Conservation (phyloP, 2,888 invertebrate genomes). For the Dorcus hopei region DNA sequence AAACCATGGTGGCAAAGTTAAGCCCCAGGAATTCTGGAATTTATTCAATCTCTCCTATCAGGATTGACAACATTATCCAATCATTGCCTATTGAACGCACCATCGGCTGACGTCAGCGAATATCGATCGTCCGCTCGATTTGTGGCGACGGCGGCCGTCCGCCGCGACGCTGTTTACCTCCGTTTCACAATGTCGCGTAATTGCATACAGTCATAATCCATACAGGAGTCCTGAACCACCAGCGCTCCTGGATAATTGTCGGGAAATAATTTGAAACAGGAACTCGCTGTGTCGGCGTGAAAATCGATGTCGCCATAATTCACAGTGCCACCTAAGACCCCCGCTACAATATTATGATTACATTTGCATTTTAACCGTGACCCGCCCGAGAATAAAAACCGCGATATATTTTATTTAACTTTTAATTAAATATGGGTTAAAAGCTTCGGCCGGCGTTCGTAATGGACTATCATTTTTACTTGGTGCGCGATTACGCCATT, state of each 20-base stretch:
- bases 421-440: conserved; percentile 36
- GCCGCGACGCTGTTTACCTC: conserved; percentile 3
- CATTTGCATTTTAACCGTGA: conserved; percentile 39
- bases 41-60: conserved; percentile 33
- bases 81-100: conserved; percentile 33
- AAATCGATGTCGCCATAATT: conserved; percentile 34
- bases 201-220: conserved; percentile 8
- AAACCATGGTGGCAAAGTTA: conserved; percentile 11
- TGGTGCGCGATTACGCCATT: conserved; percentile 16
- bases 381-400: conserved; percentile 30
- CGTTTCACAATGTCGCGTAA: neutral
- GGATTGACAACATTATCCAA: conserved; percentile 33
- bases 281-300: conserved; percentile 25
- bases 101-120: conserved; percentile 11
- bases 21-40: conserved; percentile 23
- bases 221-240: neutral
- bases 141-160: neutral
- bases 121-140: neutral
- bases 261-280: conserved; percentile 32
- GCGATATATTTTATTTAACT: conserved; percentile 36
- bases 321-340: conserved; percentile 29
- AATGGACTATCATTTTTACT: conserved; percentile 22
- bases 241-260: conserved; percentile 28
- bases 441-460: conserved; percentile 21
- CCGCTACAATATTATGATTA: conserved; percentile 32